phyloP scores from a whole-genome alignment of 2,888 invertebrate species.

The Brachylomia viminalis region DNA sequence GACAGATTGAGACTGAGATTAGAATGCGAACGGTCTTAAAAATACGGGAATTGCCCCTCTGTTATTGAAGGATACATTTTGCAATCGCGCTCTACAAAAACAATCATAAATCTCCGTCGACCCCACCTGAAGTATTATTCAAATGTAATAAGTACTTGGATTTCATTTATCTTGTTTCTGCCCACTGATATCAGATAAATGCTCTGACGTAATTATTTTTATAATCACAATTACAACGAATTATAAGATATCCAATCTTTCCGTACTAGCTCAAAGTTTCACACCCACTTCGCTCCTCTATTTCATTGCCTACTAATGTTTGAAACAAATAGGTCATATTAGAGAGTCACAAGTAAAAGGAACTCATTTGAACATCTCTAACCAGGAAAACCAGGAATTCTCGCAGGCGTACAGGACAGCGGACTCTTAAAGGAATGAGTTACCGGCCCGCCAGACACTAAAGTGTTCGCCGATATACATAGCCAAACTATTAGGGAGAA shows the following conservation, averaged over 20 bases:
- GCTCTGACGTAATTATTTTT: slow-evolving; percentile 33
- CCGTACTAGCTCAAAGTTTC: slow-evolving; percentile 17
- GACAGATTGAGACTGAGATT: no score
- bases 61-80: slow-evolving; percentile 1
- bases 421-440: neutral
- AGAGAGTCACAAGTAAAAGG: neutral
- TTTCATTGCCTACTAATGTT: neutral
- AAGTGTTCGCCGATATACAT: neutral
- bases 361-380: neutral
- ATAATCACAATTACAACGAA: slow-evolving; percentile 26
- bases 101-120: slow-evolving; percentile 26
- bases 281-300: neutral
- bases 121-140: slow-evolving; percentile 52
- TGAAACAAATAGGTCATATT: neutral
- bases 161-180: slow-evolving; percentile 45
- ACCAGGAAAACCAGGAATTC: neutral
- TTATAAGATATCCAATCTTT: slow-evolving; percentile 14
- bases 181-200: slow-evolving; percentile 27
- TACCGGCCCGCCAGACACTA: neutral
- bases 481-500: neutral
- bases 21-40: no score
- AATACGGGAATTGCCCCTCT: no score
- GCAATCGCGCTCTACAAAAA: slow-evolving; percentile 9
- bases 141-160: neutral
- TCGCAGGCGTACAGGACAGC: neutral